phyloP scores from a whole-genome alignment of 2,113 vertebrate genomes.

The Pimephales promelas region DNA sequence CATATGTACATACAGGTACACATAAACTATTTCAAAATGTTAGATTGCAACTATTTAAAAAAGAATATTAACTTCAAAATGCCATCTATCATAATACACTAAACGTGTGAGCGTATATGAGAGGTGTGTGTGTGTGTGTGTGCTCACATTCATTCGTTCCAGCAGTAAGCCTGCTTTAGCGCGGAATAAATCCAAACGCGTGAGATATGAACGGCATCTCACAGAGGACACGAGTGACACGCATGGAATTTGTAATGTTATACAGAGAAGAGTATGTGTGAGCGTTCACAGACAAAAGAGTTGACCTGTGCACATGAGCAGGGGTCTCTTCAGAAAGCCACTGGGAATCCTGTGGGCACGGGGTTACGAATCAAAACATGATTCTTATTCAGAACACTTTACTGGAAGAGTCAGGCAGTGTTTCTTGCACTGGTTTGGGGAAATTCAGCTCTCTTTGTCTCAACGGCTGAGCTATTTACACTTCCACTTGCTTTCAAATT shows the following conservation, averaged over 20 bases:
- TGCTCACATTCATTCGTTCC: not conserved
- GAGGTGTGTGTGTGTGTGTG: not conserved
- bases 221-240: slow-evolving; percentile 35
- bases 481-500: not conserved
- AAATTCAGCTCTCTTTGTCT: not conserved
- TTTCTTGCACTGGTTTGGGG: not conserved
- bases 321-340: too few relatives aligned
- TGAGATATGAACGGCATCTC: slow-evolving; percentile 44
- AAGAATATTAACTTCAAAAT: not conserved
- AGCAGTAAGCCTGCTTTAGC: slow-evolving; percentile 42
- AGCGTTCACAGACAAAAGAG: not conserved
- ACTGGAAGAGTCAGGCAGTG: not conserved
- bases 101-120: not conserved
- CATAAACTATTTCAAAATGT: too few relatives aligned
- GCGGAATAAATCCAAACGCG: slow-evolving; percentile 41
- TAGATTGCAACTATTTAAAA: too few relatives aligned
- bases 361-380: not conserved
- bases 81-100: not conserved
- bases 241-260: slow-evolving; percentile 32
- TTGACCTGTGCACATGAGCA: not conserved
- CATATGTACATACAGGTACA: too few relatives aligned
- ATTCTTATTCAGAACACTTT: too few relatives aligned
- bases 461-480: not conserved
- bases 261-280: slow-evolving; percentile 9
- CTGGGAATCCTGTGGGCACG: too few relatives aligned